Evolutionary conservation across 2,888 invertebrate genomes (phyloP).

Genomic region (Xanthorhoe spadicearia): DNA sequence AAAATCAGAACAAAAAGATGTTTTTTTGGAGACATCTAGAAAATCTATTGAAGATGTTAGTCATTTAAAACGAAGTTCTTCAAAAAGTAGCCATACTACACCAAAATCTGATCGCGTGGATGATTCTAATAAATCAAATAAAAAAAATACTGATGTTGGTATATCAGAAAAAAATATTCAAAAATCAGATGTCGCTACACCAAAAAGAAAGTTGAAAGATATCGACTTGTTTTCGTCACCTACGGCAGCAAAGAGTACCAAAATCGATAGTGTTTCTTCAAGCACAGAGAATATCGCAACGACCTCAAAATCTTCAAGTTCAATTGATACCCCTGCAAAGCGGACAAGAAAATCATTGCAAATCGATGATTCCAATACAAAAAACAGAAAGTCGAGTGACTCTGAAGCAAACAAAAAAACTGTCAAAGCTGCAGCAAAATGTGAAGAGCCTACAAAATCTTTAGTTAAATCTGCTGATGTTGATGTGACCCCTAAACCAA

Average conservation of each 20-base stretch:
- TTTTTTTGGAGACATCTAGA: not conserved
- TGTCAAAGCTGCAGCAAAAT: not conserved
- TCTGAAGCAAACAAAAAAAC: not conserved
- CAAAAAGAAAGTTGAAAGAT: conserved; percentile 16
- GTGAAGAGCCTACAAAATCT: not conserved
- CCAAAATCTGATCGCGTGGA: conserved; percentile 1
- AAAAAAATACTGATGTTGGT: not conserved
- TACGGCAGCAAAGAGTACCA: conserved; percentile 14
- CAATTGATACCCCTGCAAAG: conserved; percentile 5
- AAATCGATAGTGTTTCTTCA: not conserved
- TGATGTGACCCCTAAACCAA: not conserved
- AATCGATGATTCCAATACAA: not conserved
- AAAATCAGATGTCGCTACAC: conserved; percentile 1
- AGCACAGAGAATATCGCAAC: not conserved
- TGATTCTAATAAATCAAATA: conserved; percentile 9
- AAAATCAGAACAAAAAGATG: not conserved
- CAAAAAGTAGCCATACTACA: not conserved
- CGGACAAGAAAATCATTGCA: not conserved
- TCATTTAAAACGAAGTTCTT: not conserved
- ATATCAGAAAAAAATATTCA: conserved; percentile 1
- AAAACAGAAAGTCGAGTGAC: conserved; percentile 5
- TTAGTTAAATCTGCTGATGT: not conserved
- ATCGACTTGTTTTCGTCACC: conserved; percentile 25
- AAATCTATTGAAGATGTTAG: conserved; percentile 1
- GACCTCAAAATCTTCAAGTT: conserved; percentile 1